phyloP scores from a whole-genome alignment of 2,113 vertebrate genomes.

The Geothlypis trichas region DNA sequence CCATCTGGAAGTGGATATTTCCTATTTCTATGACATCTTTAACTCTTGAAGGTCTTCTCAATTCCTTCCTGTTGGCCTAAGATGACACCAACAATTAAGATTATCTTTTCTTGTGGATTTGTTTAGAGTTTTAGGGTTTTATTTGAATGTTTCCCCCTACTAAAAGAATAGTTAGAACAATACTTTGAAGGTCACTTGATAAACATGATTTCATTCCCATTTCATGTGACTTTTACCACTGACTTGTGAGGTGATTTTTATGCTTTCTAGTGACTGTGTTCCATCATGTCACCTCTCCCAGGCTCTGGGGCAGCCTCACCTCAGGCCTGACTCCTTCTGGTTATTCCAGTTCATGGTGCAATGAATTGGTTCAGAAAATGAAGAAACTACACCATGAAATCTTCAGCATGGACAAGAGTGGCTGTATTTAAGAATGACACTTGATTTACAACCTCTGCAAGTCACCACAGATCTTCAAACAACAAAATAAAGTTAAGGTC shows the following conservation, averaged over 20 bases:
- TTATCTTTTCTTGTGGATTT: not conserved
- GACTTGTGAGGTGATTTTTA: not conserved
- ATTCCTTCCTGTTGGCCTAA: not conserved
- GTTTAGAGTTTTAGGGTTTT: not conserved
- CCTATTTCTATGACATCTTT: not conserved
- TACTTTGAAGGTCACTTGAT: not conserved
- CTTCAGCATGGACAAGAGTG: too few species aligned
- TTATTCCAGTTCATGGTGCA: not conserved
- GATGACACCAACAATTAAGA: not conserved
- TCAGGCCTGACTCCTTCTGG: not conserved
- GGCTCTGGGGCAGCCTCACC: not conserved
- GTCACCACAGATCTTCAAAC: not conserved
- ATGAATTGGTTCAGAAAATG: not conserved
- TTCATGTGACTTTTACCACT: not conserved
- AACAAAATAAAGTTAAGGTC: not conserved
- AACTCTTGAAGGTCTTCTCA: not conserved
- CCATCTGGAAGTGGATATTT: not conserved
- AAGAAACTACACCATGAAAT: not conserved
- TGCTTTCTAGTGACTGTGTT: not conserved
- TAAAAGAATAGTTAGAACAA: not conserved
- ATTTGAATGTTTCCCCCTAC: not conserved
- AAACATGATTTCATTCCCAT: not conserved
- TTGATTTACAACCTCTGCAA: not conserved
- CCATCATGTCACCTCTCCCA: not conserved
- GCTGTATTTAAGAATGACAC: not conserved